Evolutionary conservation across 2,797 vertebrate genomes (phyloP), one percentile per base, ranked within the genome.

Genomic region (Scolopax bukidnonensis): DNA sequence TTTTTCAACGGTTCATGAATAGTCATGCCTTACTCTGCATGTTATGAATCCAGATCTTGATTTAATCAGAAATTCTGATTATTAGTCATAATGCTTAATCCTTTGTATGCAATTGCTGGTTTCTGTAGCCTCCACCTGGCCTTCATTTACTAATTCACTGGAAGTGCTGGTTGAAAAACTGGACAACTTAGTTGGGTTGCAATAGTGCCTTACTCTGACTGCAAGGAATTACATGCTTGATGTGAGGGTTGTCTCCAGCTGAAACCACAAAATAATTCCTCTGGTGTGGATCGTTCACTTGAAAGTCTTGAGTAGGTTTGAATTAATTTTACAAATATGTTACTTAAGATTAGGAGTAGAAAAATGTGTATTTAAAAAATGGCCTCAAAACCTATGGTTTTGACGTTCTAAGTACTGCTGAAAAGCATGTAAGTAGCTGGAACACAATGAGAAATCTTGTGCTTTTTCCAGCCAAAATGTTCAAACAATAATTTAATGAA

Each of bases 1-100:
- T 61, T 89, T 94, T 89, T 93, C 57, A 47, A 11, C n/a, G 19
- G 2, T 92, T 96, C 38, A 12, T 84, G 77, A 94, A 79, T 70
- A 84, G 41, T 79, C 40, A 21, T 17, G 5, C 27, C 45, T 95
- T 63, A 38, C 65, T 84, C 59, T 69, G 80, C 70, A 36, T 59
- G 25, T 74, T 53, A 41, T 70, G 43, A 93, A 89, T 95, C 24
- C 74, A 82, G 71, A 76, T 67, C 63, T 33, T 45, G 30, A 10
- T 92, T 93, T 79, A 83, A 74, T 90, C 54, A 93, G 57, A 57
- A 92, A 59, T 40, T 18, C 32, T 83, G 32, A 18, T 80, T 74
- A 60, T 45, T 67, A 38, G 38, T 74, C 54, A n/a, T 90, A 25
- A 32, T 32, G 11, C 13, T 67, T 88, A 80, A 80, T 73, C 20